Evolutionary conservation across 2,113 vertebrate species (phyloP).

Genomic region (Callipepla californica): DNA sequence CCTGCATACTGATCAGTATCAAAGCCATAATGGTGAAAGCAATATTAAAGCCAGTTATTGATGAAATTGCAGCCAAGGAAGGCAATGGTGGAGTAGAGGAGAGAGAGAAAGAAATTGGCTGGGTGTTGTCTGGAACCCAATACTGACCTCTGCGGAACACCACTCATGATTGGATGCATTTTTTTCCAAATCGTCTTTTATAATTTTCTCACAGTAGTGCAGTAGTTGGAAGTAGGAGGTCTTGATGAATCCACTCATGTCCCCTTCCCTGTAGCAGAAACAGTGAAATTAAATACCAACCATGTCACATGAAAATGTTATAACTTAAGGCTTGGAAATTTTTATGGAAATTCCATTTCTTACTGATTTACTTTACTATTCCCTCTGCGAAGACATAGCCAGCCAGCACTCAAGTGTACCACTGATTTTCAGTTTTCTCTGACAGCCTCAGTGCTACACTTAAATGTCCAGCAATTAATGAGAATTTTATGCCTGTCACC

Average conservation of each 20-base stretch:
- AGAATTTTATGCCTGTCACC: neutral
- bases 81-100: fast-evolving
- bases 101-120: fast-evolving
- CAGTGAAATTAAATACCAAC: neutral
- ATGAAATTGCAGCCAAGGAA: neutral
- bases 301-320: neutral
- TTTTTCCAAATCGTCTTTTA: neutral
- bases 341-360: neutral
- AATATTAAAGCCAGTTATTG: neutral
- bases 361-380: neutral
- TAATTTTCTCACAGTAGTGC: neutral
- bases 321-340: neutral
- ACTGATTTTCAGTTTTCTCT: neutral
- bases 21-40: neutral
- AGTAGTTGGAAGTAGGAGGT: neutral
- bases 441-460: neutral
- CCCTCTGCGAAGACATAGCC: neutral
- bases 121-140: neutral
- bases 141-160: too few relatives aligned
- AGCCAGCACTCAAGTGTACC: neutral
- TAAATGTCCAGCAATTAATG: neutral
- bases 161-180: neutral
- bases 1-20: neutral
- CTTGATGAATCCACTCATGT: neutral
- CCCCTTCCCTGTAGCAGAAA: neutral